Base-by-base conservation (phyloP, 2,888 invertebrate genomes). In the Napeogenes sylphis region DNA sequence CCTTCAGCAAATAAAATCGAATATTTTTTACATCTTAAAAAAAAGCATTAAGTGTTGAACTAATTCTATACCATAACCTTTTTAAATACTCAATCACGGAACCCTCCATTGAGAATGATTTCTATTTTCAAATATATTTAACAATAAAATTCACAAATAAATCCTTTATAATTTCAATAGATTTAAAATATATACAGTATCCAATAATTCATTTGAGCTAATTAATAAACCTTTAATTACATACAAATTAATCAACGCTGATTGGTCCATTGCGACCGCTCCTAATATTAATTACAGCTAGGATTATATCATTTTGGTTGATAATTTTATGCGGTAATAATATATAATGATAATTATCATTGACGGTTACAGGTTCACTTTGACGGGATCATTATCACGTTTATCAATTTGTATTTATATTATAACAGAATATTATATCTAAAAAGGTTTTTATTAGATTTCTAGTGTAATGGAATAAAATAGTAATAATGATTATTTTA, bases 221-320 rank as follows among this genome's bases (percentile, higher is more conserved):
- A 87, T 85, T 86, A 86, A 85, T 84, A 82, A 78, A 81, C 79
- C 78, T 81, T 79, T 81, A 79, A 80, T 81, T 83, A 85, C 80
- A 79, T 79, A 81, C 79, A 79, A 85, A 84, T 85, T 86, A 85
- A 85, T 86, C 82, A 81, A 75, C 70, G 75, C 73, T 81, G 80
- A 84, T 83, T 82, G 82, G 77, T 73, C 73, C 71, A 75, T 68
- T 65, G 69, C 68, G 66, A 68, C 71, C 66, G 65, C 69, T 69
- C 69, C 71, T 71, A 70, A 71, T 71, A 70, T 71, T 71, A 70
- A 71, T 71, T 70, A 70, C 66, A 64, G 62, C 58, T 68, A 67
- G 67, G 71, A 70, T 69, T 68, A 70, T 68, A 60, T 55, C 60
- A 70, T 68, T 71, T 68, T 65, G 62, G 67, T 61, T 63, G 56